Base-by-base conservation (phyloP, 2,797 vertebrate species). In the Mastacembelus armatus region DNA sequence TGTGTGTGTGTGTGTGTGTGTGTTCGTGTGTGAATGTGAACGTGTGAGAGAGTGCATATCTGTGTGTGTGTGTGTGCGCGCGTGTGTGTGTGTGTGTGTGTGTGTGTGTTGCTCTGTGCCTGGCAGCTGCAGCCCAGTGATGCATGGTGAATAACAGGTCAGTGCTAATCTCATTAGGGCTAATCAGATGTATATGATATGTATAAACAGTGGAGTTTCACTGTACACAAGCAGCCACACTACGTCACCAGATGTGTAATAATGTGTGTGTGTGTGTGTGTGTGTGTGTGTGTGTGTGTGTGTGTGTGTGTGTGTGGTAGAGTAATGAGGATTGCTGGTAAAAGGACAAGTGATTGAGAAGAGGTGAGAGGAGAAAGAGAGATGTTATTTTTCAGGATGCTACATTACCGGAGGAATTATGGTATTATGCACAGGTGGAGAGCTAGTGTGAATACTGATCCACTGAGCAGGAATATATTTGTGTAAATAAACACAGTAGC, bases 131-230 rank as follows among this genome's bases (percentile, higher is more conserved):
- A 75, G 48, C 54, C 78, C 60, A 77, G 68, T 54, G 62, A 81
- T 81, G 78, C 85, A 76, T 84, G 73, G 43, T 66, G 84, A 89
- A 85, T 85, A 88, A 80, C 78, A 86, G 88, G 83, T 85, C 88
- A 85, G 63, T 47, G 58, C 71, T 85, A 84, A 90, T 91, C 81
- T 85, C 80, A 87, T 90, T 88, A 86, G 70, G 74, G 77, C 78
- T 89, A 88, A 88, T 91, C 81, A 89, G 82, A 90, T 90, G 80
- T 85, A 85, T 91, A 84, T 84, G 80, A 89, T 89, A 88, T 87
- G 84, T 81, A 89, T 85, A 84, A 88, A 89, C 73, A 89, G 58
- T 54, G 32, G 67, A 78, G 70, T 63, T 69, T 35, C 29, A 70
- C 66, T 60, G 56, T 61, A 71, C 78, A 71, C 68, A 50, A 58